These are phyloP conservation scores for Latrodectus geometricus DNA, from an alignment of 1,140 invertebrate species.

Conservation along the genomic window DNA sequence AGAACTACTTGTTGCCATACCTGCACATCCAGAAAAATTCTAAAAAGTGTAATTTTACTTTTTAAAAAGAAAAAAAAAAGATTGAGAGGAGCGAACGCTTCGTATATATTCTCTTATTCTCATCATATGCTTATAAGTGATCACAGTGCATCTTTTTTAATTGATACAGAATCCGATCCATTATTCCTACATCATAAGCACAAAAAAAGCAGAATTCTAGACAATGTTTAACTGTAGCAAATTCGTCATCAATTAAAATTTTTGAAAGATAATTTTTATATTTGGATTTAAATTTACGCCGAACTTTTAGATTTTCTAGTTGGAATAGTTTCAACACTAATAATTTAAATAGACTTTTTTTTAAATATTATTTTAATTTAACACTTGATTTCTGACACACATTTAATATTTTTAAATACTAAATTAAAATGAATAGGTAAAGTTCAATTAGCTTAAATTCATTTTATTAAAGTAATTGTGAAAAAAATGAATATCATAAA, in stretches of 20 bases:
- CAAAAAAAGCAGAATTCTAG: not conserved
- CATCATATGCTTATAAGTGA: not conserved
- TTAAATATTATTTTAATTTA: not conserved
- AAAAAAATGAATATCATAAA: not conserved
- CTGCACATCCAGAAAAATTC: too few relatives aligned
- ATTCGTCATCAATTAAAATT: not conserved
- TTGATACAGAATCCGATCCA: not conserved
- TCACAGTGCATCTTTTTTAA: not conserved
- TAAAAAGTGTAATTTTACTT: too few relatives aligned
- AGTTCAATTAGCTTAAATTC: too few relatives aligned
- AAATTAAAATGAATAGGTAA: too few relatives aligned
- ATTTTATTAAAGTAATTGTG: too few relatives aligned
- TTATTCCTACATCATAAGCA: not conserved
- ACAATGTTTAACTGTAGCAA: too few relatives aligned
- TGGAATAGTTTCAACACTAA: not conserved
- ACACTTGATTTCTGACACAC: not conserved
- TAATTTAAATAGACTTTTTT: not conserved
- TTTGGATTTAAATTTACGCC: not conserved
- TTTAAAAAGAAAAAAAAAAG: too few relatives aligned
- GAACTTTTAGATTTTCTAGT: not conserved
- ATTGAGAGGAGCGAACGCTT: too few relatives aligned
- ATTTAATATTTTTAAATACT: not conserved
- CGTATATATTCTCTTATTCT: not conserved
- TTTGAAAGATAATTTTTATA: not conserved
- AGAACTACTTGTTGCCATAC: too few relatives aligned